These are phyloP conservation scores for Nylanderia fulva DNA, from an alignment of 1,140 invertebrate genomes.

Conservation along the genomic window DNA sequence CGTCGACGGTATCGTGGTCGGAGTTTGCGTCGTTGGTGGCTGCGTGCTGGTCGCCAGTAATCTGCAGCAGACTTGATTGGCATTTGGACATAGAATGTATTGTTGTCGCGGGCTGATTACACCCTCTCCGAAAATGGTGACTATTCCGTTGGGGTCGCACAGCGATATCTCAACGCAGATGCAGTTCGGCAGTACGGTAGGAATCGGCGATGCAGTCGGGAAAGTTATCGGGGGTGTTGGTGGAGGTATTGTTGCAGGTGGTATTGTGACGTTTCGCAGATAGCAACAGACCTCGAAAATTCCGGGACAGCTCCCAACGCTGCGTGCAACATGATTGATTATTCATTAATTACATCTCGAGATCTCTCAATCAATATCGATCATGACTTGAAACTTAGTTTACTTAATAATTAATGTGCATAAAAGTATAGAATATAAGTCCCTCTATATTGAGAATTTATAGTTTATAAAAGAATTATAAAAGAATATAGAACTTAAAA, in stretches of 20 bases:
- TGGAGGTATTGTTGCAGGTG: constrained; percentile 28
- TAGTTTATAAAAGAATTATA: neutral
- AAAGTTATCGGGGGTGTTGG: constrained; percentile 25
- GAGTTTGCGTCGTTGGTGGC: neutral
- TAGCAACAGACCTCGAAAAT: constrained; percentile 81
- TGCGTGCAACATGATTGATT: constrained; percentile 62
- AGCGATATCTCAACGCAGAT: constrained; percentile 83
- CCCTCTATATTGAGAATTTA: no score
- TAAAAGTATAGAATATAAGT: neutral
- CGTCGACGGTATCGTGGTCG: neutral
- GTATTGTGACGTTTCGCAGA: constrained; percentile 37
- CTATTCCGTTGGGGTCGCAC: constrained; percentile 83
- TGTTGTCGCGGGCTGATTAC: constrained; percentile 79
- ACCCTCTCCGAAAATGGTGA: constrained; percentile 76
- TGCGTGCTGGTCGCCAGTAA: constrained; percentile 39
- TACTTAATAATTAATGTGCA: neutral
- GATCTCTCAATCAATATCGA: neutral
- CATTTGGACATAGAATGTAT: constrained; percentile 55
- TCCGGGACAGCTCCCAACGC: constrained; percentile 76
- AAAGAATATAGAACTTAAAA: neutral
- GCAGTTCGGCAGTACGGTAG: constrained; percentile 71
- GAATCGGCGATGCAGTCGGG: constrained; percentile 8
- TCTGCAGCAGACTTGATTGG: constrained; percentile 68
- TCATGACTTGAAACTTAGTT: neutral
- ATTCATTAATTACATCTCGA: neutral